Conservation (phyloP, 2,888 invertebrate genomes). For the Lamproptera curius region DNA sequence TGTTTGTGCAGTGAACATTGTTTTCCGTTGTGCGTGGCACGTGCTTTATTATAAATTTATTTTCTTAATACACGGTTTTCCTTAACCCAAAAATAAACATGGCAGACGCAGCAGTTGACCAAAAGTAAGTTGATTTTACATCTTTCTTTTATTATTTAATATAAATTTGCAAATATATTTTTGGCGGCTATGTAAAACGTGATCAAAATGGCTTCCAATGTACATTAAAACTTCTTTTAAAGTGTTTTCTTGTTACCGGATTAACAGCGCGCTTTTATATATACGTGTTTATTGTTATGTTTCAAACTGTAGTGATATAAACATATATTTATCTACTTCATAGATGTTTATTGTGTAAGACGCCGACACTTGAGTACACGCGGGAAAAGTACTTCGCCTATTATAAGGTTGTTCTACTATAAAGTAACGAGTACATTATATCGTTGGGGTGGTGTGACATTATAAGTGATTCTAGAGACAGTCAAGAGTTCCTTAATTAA, state of each 20-base stretch:
- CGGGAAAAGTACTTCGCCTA: constrained; percentile 51
- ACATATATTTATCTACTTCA: constrained; percentile 42
- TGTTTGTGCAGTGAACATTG: constrained; percentile 72
- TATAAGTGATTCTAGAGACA: too few species aligned
- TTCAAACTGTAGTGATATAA: constrained; percentile 24
- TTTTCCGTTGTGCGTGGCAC: constrained; percentile 62
- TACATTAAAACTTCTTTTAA: constrained; percentile 28
- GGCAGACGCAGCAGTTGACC: constrained; percentile 84
- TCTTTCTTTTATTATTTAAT: constrained; percentile 32
- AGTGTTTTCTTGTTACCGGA: constrained; percentile 35
- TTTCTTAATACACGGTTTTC: constrained; percentile 45
- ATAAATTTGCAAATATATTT: constrained; percentile 41
- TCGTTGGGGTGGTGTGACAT: too few species aligned
- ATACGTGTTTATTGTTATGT: constrained; percentile 19
- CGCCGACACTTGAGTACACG: constrained; percentile 49
- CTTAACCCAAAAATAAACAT: constrained; percentile 63
- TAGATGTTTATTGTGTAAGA: constrained; percentile 43
- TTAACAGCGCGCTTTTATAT: neutral
- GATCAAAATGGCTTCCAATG: constrained; percentile 79
- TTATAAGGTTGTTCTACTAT: neutral
- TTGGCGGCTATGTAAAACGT: constrained; percentile 70
- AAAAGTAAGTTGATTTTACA: constrained; percentile 78
- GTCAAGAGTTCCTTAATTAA: too few species aligned
- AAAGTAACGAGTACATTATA: too few species aligned
- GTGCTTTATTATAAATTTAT: constrained; percentile 47